Evolutionary conservation across 2,797 vertebrate species (phyloP).

Genomic region (Pseudochirops cupreus): DNA sequence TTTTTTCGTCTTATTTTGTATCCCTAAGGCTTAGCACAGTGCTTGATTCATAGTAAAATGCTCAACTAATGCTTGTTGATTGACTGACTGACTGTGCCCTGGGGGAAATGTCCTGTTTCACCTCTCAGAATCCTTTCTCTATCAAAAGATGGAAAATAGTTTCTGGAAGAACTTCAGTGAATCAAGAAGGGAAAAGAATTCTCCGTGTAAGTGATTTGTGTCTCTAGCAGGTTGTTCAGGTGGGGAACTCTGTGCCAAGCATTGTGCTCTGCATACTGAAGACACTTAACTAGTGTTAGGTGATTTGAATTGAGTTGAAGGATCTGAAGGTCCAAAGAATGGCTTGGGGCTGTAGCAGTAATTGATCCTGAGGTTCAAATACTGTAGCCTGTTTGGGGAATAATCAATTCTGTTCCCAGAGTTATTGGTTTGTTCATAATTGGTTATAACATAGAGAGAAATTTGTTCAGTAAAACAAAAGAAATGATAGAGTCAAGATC

Average conservation of each 20-base stretch:
- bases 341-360: not conserved
- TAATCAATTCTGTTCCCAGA: not conserved
- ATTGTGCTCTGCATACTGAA: not conserved
- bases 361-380: not conserved
- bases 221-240: not conserved
- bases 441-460: not conserved
- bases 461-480: conserved; percentile 31
- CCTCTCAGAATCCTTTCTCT: not conserved
- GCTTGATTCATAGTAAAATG: not conserved
- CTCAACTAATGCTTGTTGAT: not conserved
- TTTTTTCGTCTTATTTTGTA: not conserved
- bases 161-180: conserved; percentile 15
- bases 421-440: conserved; percentile 56
- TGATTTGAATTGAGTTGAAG: not conserved
- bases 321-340: not conserved
- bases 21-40: not conserved
- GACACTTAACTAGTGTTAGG: not conserved
- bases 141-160: conserved; percentile 14
- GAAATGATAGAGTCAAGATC: conserved; percentile 37
- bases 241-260: not conserved
- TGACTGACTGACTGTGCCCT: not conserved
- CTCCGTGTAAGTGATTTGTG: fast-evolving
- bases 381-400: not conserved
- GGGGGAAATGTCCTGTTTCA: not conserved
- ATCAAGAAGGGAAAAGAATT: not conserved